A percentile compares a stretch with the other conserved stretches of the same genome.
Conservation (phyloP, 2,113 vertebrate species). For the Scartelaos histophorus region DNA sequence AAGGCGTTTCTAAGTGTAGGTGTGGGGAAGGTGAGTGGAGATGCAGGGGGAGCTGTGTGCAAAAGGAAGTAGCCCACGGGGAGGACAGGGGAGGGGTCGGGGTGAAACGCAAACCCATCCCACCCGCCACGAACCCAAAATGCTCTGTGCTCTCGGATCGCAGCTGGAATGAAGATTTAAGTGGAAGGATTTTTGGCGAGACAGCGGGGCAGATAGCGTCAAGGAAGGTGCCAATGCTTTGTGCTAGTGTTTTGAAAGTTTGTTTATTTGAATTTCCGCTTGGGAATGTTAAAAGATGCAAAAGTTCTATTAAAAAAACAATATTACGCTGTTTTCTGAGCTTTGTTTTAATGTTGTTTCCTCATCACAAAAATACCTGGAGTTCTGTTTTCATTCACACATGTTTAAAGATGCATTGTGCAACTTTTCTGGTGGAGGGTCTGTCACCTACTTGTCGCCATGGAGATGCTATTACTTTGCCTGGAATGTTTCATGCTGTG, state of each 20-base stretch:
- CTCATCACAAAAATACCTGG: no score
- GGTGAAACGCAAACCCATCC: background rate
- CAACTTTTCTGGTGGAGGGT: no score
- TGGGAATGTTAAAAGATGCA: background rate
- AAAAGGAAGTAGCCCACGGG: background rate
- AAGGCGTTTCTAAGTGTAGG: conserved; percentile 25
- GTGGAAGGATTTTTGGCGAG: background rate
- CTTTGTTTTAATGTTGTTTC: no score
- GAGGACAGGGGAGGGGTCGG: background rate
- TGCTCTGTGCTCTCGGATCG: background rate
- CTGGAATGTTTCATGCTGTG: no score
- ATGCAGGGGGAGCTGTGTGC: background rate
- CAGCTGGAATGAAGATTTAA: background rate
- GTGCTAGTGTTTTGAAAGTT: background rate
- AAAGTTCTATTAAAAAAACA: background rate
- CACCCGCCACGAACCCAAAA: background rate
- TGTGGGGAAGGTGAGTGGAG: conserved; percentile 6
- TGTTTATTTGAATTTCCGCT: background rate
- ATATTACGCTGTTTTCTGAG: no score
- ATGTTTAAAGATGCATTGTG: no score
- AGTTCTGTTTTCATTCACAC: no score
- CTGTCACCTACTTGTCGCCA: no score
- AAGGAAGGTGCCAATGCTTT: background rate
- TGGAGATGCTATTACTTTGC: no score
- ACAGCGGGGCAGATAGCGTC: background rate